phyloP scores from a whole-genome alignment of 1,140 invertebrate species.

The Bombus pascuorum region DNA sequence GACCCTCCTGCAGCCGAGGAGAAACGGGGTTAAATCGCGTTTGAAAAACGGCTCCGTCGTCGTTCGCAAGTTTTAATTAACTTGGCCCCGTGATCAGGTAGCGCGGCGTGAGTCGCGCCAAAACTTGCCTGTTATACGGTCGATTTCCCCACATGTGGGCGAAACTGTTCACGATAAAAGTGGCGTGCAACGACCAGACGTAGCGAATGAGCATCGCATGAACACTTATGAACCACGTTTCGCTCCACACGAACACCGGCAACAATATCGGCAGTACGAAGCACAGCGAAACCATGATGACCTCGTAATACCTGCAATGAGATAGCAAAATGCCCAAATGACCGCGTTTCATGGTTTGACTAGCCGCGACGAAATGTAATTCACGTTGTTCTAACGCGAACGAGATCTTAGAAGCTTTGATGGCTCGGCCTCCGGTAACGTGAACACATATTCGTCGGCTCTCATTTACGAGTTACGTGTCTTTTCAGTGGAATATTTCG shows the following conservation, averaged over 20 bases:
- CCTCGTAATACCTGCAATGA: slow-evolving; percentile 86
- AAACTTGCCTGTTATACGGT: slow-evolving; percentile 87
- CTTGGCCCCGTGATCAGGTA: slow-evolving; percentile 13
- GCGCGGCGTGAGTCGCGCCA: no score
- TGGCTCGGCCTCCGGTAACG: not conserved
- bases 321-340: not conserved
- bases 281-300: slow-evolving; percentile 86
- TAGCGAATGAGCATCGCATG: slow-evolving; percentile 89
- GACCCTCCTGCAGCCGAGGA: slow-evolving; percentile 83
- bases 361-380: not conserved
- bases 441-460: not conserved
- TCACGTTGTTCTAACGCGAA: not conserved
- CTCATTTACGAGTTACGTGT: not conserved
- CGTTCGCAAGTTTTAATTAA: slow-evolving; percentile 32
- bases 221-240: slow-evolving; percentile 85
- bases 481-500: not conserved
- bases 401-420: not conserved
- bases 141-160: slow-evolving; percentile 92
- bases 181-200: slow-evolving; percentile 89
- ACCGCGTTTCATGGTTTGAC: not conserved
- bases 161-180: slow-evolving; percentile 95
- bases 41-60: not conserved
- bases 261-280: slow-evolving; percentile 91
- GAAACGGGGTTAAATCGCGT: slow-evolving; percentile 16
- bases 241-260: slow-evolving; percentile 89